A percentile compares a stretch with the other conserved stretches of the same genome.
These are phyloP conservation scores for Xerus inauris DNA, from an alignment of 2,113 vertebrate species.

Conservation along the genomic window DNA sequence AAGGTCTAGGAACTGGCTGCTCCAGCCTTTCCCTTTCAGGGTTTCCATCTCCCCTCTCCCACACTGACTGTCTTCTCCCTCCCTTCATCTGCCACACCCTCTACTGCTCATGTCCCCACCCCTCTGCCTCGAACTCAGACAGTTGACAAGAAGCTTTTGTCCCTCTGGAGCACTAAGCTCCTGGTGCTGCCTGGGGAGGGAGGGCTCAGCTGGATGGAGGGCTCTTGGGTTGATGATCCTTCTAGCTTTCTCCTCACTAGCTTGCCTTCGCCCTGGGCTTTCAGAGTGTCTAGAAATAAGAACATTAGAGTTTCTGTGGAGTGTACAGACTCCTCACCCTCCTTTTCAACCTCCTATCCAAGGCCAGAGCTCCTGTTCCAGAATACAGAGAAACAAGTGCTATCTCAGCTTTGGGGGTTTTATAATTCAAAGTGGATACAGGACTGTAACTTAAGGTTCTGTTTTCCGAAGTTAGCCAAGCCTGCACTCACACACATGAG, in stretches of 20 bases:
- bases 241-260: background rate
- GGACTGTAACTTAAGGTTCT: background rate
- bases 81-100: constrained; percentile 51
- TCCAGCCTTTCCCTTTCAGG: background rate
- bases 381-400: background rate
- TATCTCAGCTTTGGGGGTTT: constrained; percentile 10
- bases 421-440: background rate
- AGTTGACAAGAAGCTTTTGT: constrained; percentile 81
- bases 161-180: constrained; percentile 65
- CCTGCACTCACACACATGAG: background rate
- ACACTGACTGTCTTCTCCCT: background rate
- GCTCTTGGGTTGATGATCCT: background rate
- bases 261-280: constrained; percentile 19
- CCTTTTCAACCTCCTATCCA: background rate
- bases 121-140: constrained; percentile 45
- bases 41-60: background rate
- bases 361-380: background rate
- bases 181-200: constrained; percentile 78
- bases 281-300: background rate
- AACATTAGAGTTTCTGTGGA: background rate
- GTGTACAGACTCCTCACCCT: background rate
- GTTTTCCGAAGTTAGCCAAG: background rate
- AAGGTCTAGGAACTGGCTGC: background rate
- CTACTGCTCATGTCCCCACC: background rate
- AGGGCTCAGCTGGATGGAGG: constrained; percentile 55